phyloP scores from a whole-genome alignment of 2,113 vertebrate genomes.

The Scomber japonicus region DNA sequence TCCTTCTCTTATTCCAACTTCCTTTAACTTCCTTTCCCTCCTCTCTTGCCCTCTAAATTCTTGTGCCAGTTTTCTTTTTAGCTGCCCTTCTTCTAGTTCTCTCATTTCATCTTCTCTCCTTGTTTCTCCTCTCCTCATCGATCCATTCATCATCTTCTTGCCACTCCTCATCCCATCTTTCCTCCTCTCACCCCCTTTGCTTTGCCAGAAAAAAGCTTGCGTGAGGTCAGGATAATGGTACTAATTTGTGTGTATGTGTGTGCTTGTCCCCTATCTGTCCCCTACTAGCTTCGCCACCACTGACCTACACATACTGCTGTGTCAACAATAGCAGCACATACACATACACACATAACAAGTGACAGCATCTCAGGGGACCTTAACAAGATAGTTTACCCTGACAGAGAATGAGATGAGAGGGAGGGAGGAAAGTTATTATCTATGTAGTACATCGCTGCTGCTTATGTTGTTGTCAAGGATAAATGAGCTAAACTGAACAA shows the following conservation, averaged over 20 bases:
- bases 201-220: constrained; percentile 42
- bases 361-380: constrained; percentile 44
- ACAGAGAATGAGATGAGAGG: constrained; percentile 31
- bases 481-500: constrained; percentile 53
- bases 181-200: constrained; percentile 33
- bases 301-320: constrained; percentile 72
- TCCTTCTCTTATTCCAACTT: too few relatives aligned
- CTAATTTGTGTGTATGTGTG: constrained; percentile 74
- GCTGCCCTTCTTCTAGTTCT: neutral
- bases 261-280: constrained; percentile 71
- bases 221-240: constrained; percentile 70
- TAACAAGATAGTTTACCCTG: constrained; percentile 63
- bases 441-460: constrained; percentile 37
- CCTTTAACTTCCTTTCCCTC: neutral
- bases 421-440: constrained; percentile 41
- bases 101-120: neutral
- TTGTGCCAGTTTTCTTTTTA: neutral
- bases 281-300: constrained; percentile 45
- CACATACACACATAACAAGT: constrained; percentile 48
- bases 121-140: constrained; percentile 37
- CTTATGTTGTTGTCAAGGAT: constrained; percentile 51
- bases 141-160: constrained; percentile 54
- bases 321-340: constrained; percentile 65
- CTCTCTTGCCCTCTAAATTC: neutral
- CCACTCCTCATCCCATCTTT: constrained; percentile 30